These are phyloP conservation scores for Dryomyza anilis DNA, from an alignment of 2,888 invertebrate species.

Conservation along the genomic window DNA sequence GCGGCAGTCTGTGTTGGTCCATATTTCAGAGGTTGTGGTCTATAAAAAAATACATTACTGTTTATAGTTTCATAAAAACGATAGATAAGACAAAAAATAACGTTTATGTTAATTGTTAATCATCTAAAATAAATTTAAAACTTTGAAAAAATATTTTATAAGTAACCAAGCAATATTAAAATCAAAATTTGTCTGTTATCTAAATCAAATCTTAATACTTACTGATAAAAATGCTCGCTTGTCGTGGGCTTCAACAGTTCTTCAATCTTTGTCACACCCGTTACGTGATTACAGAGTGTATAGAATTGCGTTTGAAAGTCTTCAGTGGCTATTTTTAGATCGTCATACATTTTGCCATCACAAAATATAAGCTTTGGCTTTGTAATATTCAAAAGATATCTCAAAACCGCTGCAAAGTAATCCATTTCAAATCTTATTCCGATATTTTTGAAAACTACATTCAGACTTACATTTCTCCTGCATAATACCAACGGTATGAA, in stretches of 20 bases:
- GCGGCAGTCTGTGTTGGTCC: conserved; percentile 43
- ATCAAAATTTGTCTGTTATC: too few relatives aligned
- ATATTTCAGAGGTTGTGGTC: conserved; percentile 19
- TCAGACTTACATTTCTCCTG: conserved; percentile 37
- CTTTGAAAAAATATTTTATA: too few relatives aligned
- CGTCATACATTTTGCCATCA: conserved; percentile 34
- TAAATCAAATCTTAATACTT: too few relatives aligned
- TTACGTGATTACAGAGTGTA: conserved; percentile 37
- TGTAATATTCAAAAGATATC: conserved; percentile 39
- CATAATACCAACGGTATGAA: conserved; percentile 40
- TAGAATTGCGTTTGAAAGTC: conserved; percentile 34
- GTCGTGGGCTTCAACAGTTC: conserved; percentile 18
- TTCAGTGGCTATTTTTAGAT: conserved; percentile 30
- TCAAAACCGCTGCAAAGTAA: conserved; percentile 37
- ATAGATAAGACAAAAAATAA: too few relatives aligned
- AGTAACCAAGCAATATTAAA: too few relatives aligned
- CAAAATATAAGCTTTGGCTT: conserved; percentile 47
- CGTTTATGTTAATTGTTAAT: too few relatives aligned
- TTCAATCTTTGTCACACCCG: conserved; percentile 31
- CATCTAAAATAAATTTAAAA: too few relatives aligned
- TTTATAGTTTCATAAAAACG: too few relatives aligned
- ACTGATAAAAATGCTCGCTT: neutral
- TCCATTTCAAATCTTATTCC: neutral
- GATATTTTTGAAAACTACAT: too few relatives aligned
- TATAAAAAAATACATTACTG: neutral